Evolutionary conservation across 2,797 vertebrate species (phyloP).

Genomic region (Epinephelus coioides): DNA sequence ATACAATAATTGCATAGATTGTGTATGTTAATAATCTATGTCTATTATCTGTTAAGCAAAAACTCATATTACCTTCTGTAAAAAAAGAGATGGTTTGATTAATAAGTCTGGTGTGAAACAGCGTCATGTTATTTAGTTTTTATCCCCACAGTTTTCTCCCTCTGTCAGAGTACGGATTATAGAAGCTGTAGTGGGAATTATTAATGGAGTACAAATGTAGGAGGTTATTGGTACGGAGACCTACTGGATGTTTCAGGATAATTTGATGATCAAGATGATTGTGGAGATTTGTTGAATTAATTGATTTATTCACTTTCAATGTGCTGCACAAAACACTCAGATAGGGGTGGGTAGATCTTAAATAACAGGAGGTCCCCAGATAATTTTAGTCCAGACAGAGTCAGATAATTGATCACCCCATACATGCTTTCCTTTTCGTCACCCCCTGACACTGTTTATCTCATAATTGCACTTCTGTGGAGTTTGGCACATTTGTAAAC

Average conservation of each 20-base stretch:
- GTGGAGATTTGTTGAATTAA: slow-evolving; percentile 15
- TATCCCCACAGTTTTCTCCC: not conserved
- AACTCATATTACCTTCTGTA: not conserved
- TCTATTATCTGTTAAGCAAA: slow-evolving; percentile 22
- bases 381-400: slow-evolving; percentile 14
- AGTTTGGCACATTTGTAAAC: slow-evolving; percentile 81
- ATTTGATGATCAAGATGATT: slow-evolving; percentile 10
- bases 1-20: slow-evolving; percentile 34
- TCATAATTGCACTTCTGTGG: slow-evolving; percentile 61
- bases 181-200: not conserved
- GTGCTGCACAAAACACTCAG: slow-evolving; percentile 16
- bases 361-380: slow-evolving; percentile 14
- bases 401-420: slow-evolving; percentile 17
- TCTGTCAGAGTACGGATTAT: not conserved
- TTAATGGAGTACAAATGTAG: slow-evolving; percentile 29
- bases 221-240: slow-evolving; percentile 7
- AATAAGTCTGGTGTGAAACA: not conserved
- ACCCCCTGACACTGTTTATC: slow-evolving; percentile 25
- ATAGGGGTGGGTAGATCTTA: slow-evolving; percentile 4
- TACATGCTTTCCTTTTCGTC: not conserved
- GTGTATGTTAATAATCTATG: slow-evolving; percentile 32
- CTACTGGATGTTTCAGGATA: not conserved
- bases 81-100: slow-evolving; percentile 8
- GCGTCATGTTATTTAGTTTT: not conserved
- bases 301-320: slow-evolving; percentile 33